A percentile compares a stretch with the other conserved stretches of the same genome.
These are phyloP conservation scores for Anoplophora glabripennis DNA, from an alignment of 1,140 invertebrate species.

Conservation along the genomic window DNA sequence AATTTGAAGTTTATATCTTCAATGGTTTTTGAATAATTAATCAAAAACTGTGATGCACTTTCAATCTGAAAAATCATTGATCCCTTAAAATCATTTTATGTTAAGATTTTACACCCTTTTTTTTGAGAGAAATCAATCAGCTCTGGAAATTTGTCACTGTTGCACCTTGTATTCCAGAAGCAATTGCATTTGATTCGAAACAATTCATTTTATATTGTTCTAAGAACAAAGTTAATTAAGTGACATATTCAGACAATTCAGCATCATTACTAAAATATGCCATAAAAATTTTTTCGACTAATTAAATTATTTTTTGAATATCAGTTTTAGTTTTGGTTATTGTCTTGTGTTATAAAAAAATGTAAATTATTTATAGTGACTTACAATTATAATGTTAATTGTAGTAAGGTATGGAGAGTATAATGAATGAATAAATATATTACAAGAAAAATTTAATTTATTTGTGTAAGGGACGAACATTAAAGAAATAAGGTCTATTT, in stretches of 20 bases:
- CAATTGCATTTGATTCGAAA: not conserved
- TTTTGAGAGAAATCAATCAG: too few species aligned
- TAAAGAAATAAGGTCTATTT: slow-evolving; percentile 11
- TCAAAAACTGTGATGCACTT: too few species aligned
- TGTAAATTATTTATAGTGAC: slow-evolving; percentile 8
- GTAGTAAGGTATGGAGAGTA: not conserved
- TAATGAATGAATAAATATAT: slow-evolving; percentile 4
- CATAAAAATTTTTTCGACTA: too few species aligned
- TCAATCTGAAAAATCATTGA: too few species aligned
- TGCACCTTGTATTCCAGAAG: not conserved
- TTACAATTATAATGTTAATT: not conserved
- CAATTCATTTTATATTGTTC: not conserved
- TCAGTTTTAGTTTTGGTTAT: not conserved
- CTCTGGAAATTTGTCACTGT: too few species aligned
- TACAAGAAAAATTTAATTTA: not conserved
- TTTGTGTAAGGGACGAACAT: not conserved
- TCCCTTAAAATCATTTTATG: too few species aligned
- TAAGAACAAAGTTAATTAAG: too few species aligned
- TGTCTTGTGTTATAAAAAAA: not conserved
- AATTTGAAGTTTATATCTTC: too few species aligned
- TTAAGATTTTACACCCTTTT: too few species aligned
- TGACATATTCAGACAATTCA: too few species aligned
- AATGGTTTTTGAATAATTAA: too few species aligned
- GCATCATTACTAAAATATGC: too few species aligned
- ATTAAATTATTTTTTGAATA: not conserved